Percentiles rank a stretch among this genome's conserved stretches.
phyloP scores from a whole-genome alignment of 2,888 invertebrate species.

The Parasteatoda lunata region DNA sequence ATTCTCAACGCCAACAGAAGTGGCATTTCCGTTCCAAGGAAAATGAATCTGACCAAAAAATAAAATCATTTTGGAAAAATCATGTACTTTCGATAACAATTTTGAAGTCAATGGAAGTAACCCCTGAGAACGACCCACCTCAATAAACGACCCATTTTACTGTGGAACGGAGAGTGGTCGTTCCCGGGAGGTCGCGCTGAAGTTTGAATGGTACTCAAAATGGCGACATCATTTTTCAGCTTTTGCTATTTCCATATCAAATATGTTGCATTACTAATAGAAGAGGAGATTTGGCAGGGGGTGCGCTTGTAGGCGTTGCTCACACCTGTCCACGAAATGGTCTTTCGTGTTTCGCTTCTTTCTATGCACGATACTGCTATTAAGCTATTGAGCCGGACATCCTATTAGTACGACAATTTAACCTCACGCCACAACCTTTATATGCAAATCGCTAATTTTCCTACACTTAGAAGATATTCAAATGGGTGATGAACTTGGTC shows the following conservation, averaged over 20 bases:
- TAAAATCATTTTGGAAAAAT: too few species aligned
- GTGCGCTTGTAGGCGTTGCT: conserved; percentile 57
- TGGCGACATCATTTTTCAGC: neutral
- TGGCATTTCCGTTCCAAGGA: too few species aligned
- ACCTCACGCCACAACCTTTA: conserved; percentile 24
- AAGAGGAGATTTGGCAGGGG: conserved; percentile 14
- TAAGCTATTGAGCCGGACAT: conserved; percentile 34
- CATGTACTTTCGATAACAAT: too few species aligned
- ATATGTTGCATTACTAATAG: too few species aligned
- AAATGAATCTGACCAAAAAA: too few species aligned
- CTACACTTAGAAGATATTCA: conserved; percentile 4
- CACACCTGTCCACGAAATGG: conserved; percentile 63
- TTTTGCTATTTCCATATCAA: too few species aligned
- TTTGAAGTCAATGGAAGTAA: too few species aligned
- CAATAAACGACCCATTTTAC: too few species aligned
- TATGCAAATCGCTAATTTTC: conserved; percentile 36
- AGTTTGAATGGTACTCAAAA: neutral
- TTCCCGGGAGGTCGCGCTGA: too few species aligned
- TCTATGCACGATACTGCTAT: conserved; percentile 51
- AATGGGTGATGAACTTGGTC: conserved; percentile 35
- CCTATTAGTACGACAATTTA: conserved; percentile 49
- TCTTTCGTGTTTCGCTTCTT: conserved; percentile 27
- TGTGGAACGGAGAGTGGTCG: too few species aligned
- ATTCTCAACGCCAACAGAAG: too few species aligned
- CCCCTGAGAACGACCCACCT: too few species aligned